These are phyloP conservation scores for Amphiprion percula DNA, from an alignment of 2,113 vertebrate genomes.

Conservation along the genomic window DNA sequence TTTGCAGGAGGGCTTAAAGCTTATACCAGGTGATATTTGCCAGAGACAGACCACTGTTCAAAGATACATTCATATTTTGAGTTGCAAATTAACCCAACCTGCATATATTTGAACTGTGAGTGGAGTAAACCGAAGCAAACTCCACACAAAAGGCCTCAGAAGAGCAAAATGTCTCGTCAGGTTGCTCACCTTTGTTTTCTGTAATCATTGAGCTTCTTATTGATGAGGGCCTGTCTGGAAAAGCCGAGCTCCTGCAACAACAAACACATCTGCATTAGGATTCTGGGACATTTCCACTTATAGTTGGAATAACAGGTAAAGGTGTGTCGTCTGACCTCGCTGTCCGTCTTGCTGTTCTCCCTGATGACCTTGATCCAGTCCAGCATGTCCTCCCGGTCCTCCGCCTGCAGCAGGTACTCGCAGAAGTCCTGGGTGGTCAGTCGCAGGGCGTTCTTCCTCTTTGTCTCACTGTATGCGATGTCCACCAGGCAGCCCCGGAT, in stretches of 20 bases:
- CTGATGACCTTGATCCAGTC: constrained; percentile 96
- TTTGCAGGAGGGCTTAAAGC: too few species aligned
- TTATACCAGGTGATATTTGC: too few species aligned
- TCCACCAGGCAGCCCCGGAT: constrained; percentile 97
- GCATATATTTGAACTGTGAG: neutral
- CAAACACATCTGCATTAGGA: constrained; percentile 20
- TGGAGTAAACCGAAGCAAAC: too few species aligned
- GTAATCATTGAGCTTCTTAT: constrained; percentile 97
- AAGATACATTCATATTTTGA: too few species aligned
- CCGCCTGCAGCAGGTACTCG: constrained; percentile 99
- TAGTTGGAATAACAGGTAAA: neutral
- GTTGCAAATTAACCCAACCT: too few species aligned
- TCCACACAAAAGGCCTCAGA: too few species aligned
- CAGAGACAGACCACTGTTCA: neutral
- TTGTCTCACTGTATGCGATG: constrained; percentile 99
- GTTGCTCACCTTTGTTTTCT: constrained; percentile 88
- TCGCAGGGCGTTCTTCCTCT: constrained; percentile 95
- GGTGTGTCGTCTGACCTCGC: constrained; percentile 88
- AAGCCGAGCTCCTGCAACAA: constrained; percentile 91
- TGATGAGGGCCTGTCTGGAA: constrained; percentile 97
- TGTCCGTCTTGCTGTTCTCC: constrained; percentile 96
- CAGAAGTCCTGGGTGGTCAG: constrained; percentile 99
- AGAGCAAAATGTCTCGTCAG: too few species aligned
- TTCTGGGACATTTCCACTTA: neutral
- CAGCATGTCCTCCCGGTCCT: constrained; percentile 98